A percentile compares a stretch with the other conserved stretches of the same genome.
These are phyloP conservation scores for Crotalus tigris DNA, from an alignment of 2,113 vertebrate genomes.

Conservation along the genomic window DNA sequence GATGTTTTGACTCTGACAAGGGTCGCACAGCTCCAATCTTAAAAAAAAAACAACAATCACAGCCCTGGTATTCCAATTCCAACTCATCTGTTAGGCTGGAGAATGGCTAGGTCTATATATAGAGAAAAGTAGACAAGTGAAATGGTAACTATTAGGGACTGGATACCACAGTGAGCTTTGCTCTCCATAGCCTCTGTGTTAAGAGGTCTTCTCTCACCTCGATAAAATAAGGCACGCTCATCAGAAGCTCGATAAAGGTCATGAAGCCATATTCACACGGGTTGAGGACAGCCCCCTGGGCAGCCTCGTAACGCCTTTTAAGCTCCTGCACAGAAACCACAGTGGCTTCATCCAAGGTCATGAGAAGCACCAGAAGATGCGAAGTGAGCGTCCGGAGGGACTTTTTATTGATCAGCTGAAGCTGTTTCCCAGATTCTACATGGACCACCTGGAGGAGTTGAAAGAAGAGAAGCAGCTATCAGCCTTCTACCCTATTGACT, in stretches of 20 bases:
- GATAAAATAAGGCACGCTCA: constrained; percentile 91
- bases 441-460: constrained; percentile 76
- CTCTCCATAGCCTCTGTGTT: background rate
- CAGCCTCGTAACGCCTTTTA: constrained; percentile 73
- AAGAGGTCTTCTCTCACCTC: constrained; percentile 71
- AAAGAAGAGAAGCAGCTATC: background rate
- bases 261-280: constrained; percentile 98
- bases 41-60: background rate
- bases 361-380: constrained; percentile 88
- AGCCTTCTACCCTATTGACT: background rate
- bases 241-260: constrained; percentile 89
- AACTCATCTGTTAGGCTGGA: background rate
- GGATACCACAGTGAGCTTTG: background rate
- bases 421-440: constrained; percentile 78
- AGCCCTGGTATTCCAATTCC: background rate
- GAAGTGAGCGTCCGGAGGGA: constrained; percentile 88
- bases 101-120: background rate
- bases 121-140: background rate
- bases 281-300: constrained; percentile 78
- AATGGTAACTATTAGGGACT: background rate
- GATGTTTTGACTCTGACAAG: background rate
- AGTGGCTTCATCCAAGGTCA: constrained; percentile 83
- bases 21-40: background rate
- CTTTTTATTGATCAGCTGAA: constrained; percentile 94
- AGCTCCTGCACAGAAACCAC: constrained; percentile 79